A percentile compares a stretch with the other conserved stretches of the same genome.
Evolutionary conservation across 2,888 invertebrate species (phyloP).

Genomic region (Cerceris rybyensis): DNA sequence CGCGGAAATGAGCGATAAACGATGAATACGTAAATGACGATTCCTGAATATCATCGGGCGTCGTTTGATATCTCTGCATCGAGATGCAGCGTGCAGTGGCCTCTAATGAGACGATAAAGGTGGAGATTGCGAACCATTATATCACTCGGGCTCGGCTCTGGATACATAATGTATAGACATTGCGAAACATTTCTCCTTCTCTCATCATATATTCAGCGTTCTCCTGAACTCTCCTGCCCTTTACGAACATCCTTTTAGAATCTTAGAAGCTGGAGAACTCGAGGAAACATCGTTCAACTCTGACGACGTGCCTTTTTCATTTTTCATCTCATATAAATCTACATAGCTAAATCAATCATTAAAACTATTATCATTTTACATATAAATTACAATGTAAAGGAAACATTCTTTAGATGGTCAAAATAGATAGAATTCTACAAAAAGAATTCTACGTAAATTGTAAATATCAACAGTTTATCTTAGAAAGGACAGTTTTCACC

Average conservation of each 20-base stretch:
- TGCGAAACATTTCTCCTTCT: slow-evolving; percentile 14
- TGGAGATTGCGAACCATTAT: slow-evolving; percentile 38
- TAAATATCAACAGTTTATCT: too few relatives aligned
- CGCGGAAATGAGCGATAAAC: slow-evolving; percentile 18
- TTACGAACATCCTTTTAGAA: slow-evolving; percentile 18
- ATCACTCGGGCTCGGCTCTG: slow-evolving; percentile 25
- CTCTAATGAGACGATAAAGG: slow-evolving; percentile 41
- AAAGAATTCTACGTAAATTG: too few relatives aligned
- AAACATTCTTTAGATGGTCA: too few relatives aligned
- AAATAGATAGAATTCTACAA: too few relatives aligned
- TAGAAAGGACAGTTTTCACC: background rate
- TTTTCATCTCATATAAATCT: background rate
- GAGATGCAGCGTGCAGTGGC: slow-evolving; percentile 18
- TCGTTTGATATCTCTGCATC: slow-evolving; percentile 21
- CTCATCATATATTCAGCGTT: slow-evolving; percentile 34
- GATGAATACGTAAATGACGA: slow-evolving; percentile 10
- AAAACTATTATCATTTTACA: background rate
- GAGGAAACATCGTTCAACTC: background rate
- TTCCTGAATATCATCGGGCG: slow-evolving; percentile 24
- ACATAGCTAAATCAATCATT: background rate
- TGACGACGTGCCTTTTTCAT: background rate
- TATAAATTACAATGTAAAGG: too few relatives aligned
- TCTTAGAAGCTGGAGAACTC: background rate
- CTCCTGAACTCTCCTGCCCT: slow-evolving; percentile 13
- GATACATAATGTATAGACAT: slow-evolving; percentile 45